phyloP scores from a whole-genome alignment of 2,888 invertebrate species.

The Ethmia dodecea region DNA sequence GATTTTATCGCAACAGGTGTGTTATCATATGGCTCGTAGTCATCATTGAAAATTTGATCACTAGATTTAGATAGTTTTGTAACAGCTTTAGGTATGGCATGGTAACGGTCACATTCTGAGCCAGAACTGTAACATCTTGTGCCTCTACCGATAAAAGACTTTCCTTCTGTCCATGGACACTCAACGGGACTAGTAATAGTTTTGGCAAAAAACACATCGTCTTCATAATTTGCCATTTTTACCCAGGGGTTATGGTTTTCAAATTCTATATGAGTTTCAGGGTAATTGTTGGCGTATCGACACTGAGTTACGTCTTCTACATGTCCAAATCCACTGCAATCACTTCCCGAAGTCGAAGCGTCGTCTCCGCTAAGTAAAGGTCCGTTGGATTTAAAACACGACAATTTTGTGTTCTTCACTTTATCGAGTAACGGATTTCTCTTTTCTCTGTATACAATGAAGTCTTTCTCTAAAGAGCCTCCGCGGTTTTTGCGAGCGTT shows the following conservation, averaged over 20 bases:
- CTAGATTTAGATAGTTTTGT: conserved; percentile 70
- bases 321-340: conserved; percentile 71
- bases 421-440: conserved; percentile 83
- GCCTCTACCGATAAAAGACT: conserved; percentile 57
- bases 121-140: conserved; percentile 71
- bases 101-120: conserved; percentile 69
- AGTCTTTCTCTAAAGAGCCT: conserved; percentile 75
- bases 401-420: conserved; percentile 83
- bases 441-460: conserved; percentile 79
- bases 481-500: conserved; percentile 67
- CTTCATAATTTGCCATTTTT: conserved; percentile 66
- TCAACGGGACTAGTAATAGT: conserved; percentile 52
- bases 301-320: conserved; percentile 57
- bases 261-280: conserved; percentile 59
- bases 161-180: conserved; percentile 57
- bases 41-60: conserved; percentile 74
- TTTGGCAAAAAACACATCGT: conserved; percentile 67
- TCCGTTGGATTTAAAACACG: conserved; percentile 80
- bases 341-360: conserved; percentile 71
- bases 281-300: conserved; percentile 51
- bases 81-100: conserved; percentile 61
- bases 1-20: conserved; percentile 46
- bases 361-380: conserved; percentile 69
- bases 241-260: conserved; percentile 73
- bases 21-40: conserved; percentile 58